Percentiles rank a stretch among this genome's conserved stretches.
Evolutionary conservation across 2,113 vertebrate genomes (phyloP).

Genomic region (Centropus bengalensis): DNA sequence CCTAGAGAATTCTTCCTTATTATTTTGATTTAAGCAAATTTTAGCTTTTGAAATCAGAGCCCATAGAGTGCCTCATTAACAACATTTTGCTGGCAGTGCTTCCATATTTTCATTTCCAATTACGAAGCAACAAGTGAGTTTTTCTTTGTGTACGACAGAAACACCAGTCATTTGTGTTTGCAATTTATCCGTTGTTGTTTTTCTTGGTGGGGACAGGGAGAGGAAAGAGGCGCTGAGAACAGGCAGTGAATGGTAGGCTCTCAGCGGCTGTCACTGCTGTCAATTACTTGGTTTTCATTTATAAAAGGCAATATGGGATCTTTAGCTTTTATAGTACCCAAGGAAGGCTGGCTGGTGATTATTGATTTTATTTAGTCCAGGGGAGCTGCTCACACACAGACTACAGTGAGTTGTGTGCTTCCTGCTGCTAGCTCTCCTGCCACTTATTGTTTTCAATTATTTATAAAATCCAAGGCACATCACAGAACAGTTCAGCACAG

Average conservation of each 20-base stretch:
- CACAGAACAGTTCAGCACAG: conserved; percentile 18
- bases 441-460: conserved; percentile 69
- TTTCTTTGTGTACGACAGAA: not conserved
- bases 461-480: conserved; percentile 67
- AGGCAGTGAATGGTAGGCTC: conserved; percentile 26
- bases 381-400: conserved; percentile 61
- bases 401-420: conserved; percentile 35
- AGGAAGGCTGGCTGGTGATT: conserved; percentile 56
- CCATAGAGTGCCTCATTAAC: conserved; percentile 47
- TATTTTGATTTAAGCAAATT: conserved; percentile 63
- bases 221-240: not conserved
- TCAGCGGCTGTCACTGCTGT: conserved; percentile 65
- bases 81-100: conserved; percentile 45
- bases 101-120: conserved; percentile 58
- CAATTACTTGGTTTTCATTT: conserved; percentile 69
- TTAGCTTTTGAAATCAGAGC: conserved; percentile 55
- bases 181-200: conserved; percentile 45
- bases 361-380: conserved; percentile 68
- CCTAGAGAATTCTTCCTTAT: conserved; percentile 53
- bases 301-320: conserved; percentile 68
- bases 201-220: conserved; percentile 5
- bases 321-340: conserved; percentile 65
- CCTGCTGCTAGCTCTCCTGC: conserved; percentile 57
- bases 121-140: conserved; percentile 42
- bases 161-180: conserved; percentile 23